phyloP scores from a whole-genome alignment of 2,113 vertebrate species.

The Peromyscus maniculatus region DNA sequence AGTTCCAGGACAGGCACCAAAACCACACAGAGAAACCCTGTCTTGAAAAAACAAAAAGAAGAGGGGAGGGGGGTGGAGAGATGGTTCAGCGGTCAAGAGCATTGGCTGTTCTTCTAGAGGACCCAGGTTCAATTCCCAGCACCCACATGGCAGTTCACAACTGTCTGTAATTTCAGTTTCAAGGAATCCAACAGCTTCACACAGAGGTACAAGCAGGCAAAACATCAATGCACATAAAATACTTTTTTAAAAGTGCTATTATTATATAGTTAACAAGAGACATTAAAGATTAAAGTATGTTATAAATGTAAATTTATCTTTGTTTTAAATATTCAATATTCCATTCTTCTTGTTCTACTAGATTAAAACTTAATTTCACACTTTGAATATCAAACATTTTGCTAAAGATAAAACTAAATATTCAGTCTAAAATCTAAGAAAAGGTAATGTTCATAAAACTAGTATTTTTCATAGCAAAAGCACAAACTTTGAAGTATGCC shows the following conservation, averaged over 20 bases:
- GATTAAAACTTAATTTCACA: not conserved
- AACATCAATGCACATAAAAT: too few relatives aligned
- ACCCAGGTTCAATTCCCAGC: too few relatives aligned
- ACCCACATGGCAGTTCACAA: too few relatives aligned
- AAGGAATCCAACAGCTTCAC: too few relatives aligned
- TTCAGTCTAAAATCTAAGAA: conserved; percentile 19
- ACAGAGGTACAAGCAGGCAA: too few relatives aligned
- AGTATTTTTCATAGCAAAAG: not conserved
- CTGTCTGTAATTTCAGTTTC: too few relatives aligned
- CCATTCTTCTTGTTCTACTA: not conserved
- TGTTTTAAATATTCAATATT: not conserved
- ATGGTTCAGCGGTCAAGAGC: too few relatives aligned
- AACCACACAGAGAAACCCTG: too few relatives aligned
- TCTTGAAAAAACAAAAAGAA: too few relatives aligned
- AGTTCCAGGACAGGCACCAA: too few relatives aligned
- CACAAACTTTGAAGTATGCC: conserved; percentile 37
- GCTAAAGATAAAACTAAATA: not conserved
- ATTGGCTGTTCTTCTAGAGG: too few relatives aligned
- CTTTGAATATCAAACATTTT: conserved; percentile 38
- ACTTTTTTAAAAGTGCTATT: not conserved
- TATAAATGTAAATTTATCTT: not conserved
- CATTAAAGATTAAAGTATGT: conserved; percentile 35
- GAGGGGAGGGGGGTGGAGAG: too few relatives aligned
- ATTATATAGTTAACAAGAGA: not conserved
- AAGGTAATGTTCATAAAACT: conserved; percentile 10